phyloP scores from a whole-genome alignment of 1,140 invertebrate species.

The Aporrectodea caliginosa region DNA sequence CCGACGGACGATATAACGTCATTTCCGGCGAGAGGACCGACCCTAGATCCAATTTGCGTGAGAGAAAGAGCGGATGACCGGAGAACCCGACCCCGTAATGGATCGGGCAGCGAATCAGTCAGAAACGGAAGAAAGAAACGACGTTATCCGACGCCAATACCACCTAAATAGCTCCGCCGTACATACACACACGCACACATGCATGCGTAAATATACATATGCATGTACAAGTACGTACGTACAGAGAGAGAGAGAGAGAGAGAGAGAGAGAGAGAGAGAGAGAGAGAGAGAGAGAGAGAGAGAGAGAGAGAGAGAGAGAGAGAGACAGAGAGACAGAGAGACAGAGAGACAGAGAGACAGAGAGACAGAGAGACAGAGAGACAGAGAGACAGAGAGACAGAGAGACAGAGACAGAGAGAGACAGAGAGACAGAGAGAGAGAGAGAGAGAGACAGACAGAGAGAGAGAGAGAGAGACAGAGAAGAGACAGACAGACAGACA shows the following conservation, averaged over 20 bases:
- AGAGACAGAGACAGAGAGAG: neutral
- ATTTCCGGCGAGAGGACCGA: neutral
- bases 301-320: constrained; percentile 1
- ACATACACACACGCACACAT: no score
- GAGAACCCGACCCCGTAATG: no score
- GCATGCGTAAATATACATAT: no score
- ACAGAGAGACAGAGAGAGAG: neutral
- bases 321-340: neutral
- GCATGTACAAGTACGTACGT: no score
- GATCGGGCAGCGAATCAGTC: no score
- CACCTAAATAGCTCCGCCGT: no score
- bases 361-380: neutral
- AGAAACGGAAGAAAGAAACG: no score
- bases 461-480: neutral
- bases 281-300: neutral
- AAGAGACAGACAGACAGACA: no score
- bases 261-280: neutral
- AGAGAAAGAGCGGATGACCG: neutral
- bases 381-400: neutral
- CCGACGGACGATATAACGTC: neutral
- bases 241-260: neutral
- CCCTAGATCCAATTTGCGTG: neutral
- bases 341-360: neutral
- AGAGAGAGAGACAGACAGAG: neutral
- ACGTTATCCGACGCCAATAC: no score